Conservation (phyloP, 92 coral and sea anemone species). For the Bergia puertoricense region DNA sequence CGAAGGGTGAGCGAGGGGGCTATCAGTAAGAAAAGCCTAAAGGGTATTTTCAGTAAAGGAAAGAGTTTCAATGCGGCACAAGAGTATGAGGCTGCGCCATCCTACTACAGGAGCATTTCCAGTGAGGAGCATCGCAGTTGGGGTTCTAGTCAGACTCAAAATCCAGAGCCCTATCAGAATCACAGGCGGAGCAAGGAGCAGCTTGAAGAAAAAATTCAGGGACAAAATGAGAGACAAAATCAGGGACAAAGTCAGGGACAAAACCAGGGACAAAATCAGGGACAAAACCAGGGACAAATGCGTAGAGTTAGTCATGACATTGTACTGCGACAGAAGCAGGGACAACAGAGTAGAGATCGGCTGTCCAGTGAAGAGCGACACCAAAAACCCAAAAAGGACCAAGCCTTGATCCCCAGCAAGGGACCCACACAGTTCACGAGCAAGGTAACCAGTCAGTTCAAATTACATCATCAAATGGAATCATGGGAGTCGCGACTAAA, state of each 20-base stretch:
- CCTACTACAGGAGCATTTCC: constrained; percentile 57
- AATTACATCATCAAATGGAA: neutral
- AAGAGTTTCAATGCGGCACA: constrained; percentile 64
- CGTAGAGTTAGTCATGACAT: neutral
- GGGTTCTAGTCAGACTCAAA: neutral
- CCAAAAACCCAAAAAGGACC: neutral
- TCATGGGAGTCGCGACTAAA: constrained; percentile 33
- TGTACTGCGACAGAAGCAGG: neutral
- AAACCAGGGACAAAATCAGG: neutral
- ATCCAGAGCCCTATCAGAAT: constrained; percentile 29
- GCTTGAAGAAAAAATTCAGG: neutral
- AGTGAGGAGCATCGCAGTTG: constrained; percentile 19
- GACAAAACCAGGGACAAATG: neutral
- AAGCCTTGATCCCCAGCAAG: neutral
- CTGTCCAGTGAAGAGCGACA: neutral
- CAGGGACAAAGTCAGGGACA: neutral
- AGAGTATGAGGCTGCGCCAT: constrained; percentile 64
- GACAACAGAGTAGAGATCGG: neutral
- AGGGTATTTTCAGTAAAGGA: constrained; percentile 60
- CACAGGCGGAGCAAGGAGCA: constrained; percentile 23
- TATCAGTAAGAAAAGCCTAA: constrained; percentile 57
- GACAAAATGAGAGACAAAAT: neutral
- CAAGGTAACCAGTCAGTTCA: neutral
- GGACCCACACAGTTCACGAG: neutral
- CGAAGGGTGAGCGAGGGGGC: constrained; percentile 57